phyloP scores from a whole-genome alignment of 64 coral and sea anemone genomes.

The Montipora cactus region DNA sequence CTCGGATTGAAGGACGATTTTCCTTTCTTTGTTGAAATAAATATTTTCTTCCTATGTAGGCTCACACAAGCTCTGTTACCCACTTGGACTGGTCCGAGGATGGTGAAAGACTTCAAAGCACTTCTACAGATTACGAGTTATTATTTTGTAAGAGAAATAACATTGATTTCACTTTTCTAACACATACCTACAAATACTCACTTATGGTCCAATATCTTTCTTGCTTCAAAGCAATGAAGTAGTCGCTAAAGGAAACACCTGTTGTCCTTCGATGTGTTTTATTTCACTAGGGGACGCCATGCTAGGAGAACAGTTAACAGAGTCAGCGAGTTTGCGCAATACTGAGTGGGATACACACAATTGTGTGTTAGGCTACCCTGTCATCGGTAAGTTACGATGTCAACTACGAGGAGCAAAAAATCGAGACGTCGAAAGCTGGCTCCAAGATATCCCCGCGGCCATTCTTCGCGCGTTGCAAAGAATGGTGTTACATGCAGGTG shows the following conservation, averaged over 20 bases:
- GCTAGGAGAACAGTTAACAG: slow-evolving; percentile 76
- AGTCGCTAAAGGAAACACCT: not conserved
- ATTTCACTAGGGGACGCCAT: slow-evolving; percentile 55
- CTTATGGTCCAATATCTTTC: too few relatives aligned
- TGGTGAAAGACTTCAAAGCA: slow-evolving; percentile 80
- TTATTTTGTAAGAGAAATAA: slow-evolving; percentile 75
- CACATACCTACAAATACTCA: too few relatives aligned
- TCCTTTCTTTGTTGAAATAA: too few relatives aligned
- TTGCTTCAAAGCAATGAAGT: not conserved
- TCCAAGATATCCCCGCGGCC: too few relatives aligned
- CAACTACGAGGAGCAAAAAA: not conserved
- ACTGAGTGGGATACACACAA: slow-evolving; percentile 88
- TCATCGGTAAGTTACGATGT: slow-evolving; percentile 60
- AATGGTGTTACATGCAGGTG: too few relatives aligned
- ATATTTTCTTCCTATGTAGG: slow-evolving; percentile 17
- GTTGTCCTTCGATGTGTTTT: not conserved
- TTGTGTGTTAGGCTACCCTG: slow-evolving; percentile 82
- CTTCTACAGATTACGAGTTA: slow-evolving; percentile 88
- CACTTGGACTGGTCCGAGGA: slow-evolving; percentile 88
- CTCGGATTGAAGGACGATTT: too few relatives aligned
- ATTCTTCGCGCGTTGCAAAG: too few relatives aligned
- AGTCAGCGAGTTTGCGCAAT: slow-evolving; percentile 79
- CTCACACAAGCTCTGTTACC: slow-evolving; percentile 80
- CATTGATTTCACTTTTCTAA: not conserved
- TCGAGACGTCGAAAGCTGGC: too few relatives aligned